A percentile compares a stretch with the other conserved stretches of the same genome.
phyloP scores from a whole-genome alignment of 2,113 vertebrate genomes.

The Gadus macrocephalus region DNA sequence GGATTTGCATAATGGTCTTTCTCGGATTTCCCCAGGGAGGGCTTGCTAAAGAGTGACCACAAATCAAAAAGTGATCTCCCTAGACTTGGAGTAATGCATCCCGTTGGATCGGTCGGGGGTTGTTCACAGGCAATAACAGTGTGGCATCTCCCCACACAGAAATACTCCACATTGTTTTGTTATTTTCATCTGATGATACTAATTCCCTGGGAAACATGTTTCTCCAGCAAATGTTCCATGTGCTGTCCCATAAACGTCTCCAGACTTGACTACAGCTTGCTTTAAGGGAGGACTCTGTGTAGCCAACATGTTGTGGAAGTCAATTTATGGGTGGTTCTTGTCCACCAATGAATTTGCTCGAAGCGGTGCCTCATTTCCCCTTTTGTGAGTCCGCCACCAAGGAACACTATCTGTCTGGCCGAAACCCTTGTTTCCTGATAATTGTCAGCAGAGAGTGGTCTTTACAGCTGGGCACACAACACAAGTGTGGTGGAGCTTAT shows the following conservation, averaged over 20 bases:
- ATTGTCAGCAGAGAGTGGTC: constrained; percentile 47
- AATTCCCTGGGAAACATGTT: constrained; percentile 48
- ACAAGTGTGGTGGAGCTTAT: constrained; percentile 30
- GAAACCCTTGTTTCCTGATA: constrained; percentile 43
- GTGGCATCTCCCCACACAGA: constrained; percentile 26
- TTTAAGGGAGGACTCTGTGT: constrained; percentile 25
- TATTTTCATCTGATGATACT: constrained; percentile 40
- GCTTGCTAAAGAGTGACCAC: constrained; percentile 58
- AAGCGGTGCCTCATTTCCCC: constrained; percentile 49
- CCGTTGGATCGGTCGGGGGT: constrained; percentile 23
- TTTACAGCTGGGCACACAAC: constrained; percentile 32
- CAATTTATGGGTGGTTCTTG: constrained; percentile 49
- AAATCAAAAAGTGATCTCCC: constrained; percentile 59
- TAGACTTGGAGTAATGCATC: constrained; percentile 41
- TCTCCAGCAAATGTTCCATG: constrained; percentile 41
- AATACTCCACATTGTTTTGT: constrained; percentile 39
- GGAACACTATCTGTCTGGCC: constrained; percentile 31
- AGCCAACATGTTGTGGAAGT: constrained; percentile 38
- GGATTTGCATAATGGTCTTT: constrained; percentile 73
- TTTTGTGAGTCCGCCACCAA: constrained; percentile 42
- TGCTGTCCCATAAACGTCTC: constrained; percentile 52
- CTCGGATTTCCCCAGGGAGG: constrained; percentile 65
- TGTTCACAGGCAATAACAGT: not conserved
- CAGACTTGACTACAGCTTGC: constrained; percentile 35
- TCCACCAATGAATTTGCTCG: constrained; percentile 35